Evolutionary conservation across 1,140 invertebrate genomes (phyloP), one percentile per base, ranked within the genome.

Genomic region (Steinernema khuongi): DNA sequence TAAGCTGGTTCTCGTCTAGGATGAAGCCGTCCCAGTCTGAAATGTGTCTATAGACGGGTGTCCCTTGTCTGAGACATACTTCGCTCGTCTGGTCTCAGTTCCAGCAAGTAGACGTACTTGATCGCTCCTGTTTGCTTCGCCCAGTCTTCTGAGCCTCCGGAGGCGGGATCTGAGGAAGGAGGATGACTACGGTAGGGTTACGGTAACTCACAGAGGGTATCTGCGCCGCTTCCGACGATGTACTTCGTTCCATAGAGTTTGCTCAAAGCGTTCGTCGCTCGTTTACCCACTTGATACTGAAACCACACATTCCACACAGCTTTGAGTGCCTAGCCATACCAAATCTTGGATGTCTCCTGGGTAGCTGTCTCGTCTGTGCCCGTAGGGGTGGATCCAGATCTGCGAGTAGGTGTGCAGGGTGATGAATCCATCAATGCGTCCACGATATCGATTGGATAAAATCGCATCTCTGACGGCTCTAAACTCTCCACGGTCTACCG

Each of bases 341-440:
- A 84, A 72, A 70, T 85, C 83, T 60, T 84, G 72, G 11, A 84
- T 80, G 74, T 84, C 83, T n/a, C 79, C 82, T 1, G 83, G 83
- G 73, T 84, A 84, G 32, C 76, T 77, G 66, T 85, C 84, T 68
- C 80, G 79, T 70, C 80, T 75, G 32, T 85, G 82, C 14, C 83
- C 82, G 67, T 83, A 84, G 36, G 83, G 81, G 74, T 84, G 84
- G 68, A 84, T 85, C 84, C 84, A 84, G n/a, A 84, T 82, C 68
- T 84, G 83, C 18, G 84, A 83, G 68, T 84, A 84, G 1, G 84
- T 85, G 69, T 84, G 83, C n/a, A 84, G 73, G n/a, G 83, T 84
- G 60, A 84, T 74, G 70, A 77, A 84, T 7, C 70, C 83, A 71
- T 84, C 83, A 29, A 85, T 80, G 67, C 82, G 68, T 41, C 80